Percentiles rank a stretch among this genome's conserved stretches.
These are phyloP conservation scores for Nysson spinosus DNA, from an alignment of 2,888 invertebrate species.

Conservation along the genomic window DNA sequence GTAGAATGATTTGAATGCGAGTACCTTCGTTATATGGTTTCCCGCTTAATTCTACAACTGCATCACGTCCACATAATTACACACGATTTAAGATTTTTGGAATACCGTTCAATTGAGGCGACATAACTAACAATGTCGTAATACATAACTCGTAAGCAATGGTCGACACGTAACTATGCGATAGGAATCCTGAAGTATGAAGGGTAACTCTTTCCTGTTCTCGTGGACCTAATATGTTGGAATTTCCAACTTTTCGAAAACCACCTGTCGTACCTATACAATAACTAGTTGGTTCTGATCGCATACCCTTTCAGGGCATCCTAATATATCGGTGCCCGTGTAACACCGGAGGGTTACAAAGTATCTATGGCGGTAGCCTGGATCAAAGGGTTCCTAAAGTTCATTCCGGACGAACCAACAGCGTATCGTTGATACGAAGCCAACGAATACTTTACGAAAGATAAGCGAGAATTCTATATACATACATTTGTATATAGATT, in stretches of 20 bases:
- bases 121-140: no score
- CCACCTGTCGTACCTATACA: slow-evolving; percentile 37
- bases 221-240: not conserved
- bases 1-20: no score
- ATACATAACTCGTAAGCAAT: no score
- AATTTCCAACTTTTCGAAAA: slow-evolving; percentile 28
- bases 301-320: slow-evolving; percentile 30
- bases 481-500: no score
- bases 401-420: slow-evolving; percentile 61
- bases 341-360: slow-evolving; percentile 31
- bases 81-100: no score
- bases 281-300: slow-evolving; percentile 24
- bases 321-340: slow-evolving; percentile 38
- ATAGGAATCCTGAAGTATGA: slow-evolving; percentile 3
- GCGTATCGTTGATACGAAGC: slow-evolving; percentile 42
- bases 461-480: slow-evolving; percentile 22
- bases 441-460: slow-evolving; percentile 33
- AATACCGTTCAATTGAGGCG: no score
- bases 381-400: slow-evolving; percentile 66
- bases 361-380: slow-evolving; percentile 27
- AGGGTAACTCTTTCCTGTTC: slow-evolving; percentile 1
- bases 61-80: no score
- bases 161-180: not conserved
- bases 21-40: no score
- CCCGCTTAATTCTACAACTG: no score